phyloP scores from a whole-genome alignment of 1,140 invertebrate species.

The Cheumatopsyche charites region DNA sequence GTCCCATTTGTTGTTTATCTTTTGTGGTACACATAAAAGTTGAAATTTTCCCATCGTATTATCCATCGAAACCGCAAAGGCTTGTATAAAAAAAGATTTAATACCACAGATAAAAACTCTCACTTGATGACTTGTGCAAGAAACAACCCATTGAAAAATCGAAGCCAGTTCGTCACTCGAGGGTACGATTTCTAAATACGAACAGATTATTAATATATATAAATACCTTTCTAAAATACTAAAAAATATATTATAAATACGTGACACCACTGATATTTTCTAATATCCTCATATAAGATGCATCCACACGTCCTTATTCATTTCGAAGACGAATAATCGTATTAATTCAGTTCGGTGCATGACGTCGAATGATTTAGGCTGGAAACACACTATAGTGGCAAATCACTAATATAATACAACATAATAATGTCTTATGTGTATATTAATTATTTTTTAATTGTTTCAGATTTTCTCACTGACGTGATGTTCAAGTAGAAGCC shows the following conservation, averaged over 20 bases:
- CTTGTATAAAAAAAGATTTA: neutral
- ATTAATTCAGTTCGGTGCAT: neutral
- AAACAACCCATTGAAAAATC: neutral
- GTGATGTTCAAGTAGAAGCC: slow-evolving; percentile 58
- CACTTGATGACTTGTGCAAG: slow-evolving; percentile 1
- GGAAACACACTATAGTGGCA: no score
- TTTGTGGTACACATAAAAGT: no score
- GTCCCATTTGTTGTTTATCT: no score
- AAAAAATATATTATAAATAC: neutral
- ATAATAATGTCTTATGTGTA: no score
- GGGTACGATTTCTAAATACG: slow-evolving; percentile 13
- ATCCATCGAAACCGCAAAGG: neutral
- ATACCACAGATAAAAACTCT: slow-evolving; percentile 11
- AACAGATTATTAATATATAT: neutral
- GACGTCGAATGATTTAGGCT: neutral
- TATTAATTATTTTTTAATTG: slow-evolving; percentile 34
- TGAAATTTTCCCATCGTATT: no score
- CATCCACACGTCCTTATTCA: slow-evolving; percentile 9
- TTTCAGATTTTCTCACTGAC: slow-evolving; percentile 57
- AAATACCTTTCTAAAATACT: slow-evolving; percentile 5
- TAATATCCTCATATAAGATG: slow-evolving; percentile 24
- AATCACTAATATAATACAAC: no score
- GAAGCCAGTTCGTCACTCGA: neutral
- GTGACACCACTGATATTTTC: slow-evolving; percentile 16
- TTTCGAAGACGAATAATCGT: neutral